Base-by-base conservation (phyloP, 2,888 invertebrate species). In the Trachelus troglodyta region DNA sequence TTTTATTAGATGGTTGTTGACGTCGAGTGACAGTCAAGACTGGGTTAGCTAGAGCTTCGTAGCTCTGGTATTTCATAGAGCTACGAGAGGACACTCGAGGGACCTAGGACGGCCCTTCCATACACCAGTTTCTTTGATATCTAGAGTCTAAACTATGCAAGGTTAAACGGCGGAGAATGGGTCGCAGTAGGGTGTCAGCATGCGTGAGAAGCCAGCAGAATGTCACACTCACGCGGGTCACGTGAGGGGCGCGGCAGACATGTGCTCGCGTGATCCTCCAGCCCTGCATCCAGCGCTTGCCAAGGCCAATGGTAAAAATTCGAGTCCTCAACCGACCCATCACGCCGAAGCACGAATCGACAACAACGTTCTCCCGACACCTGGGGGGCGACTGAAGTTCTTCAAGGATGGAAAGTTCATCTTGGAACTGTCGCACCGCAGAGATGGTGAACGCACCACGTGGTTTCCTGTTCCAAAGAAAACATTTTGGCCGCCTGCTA, bases 401-500 rank as follows among this genome's bases (percentile, higher is more conserved):
- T 96, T 95, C 91, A 96, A 96, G 94, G 97, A 97, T 95, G 97
- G 97, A 82, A 97, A 97, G 92, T 96, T 97, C 92, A 97, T 97
- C 88, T 92, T 97, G 93, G 97, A 97, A 92, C 90, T 97, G 93
- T 95, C 95, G 80, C 94, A 96, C 86, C 94, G 95, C 69, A 94
- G 95, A 85, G 96, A 95, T 88, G 96, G 97, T 81, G 97, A 96
- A 91, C 94, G 96, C 87, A 94, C 95, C 77, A 96, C 96, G 76
- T 97, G 97, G 97, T 96, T 97, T 88, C 97, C 97, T 82, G 97
- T 97, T 86, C 96, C 96, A 82, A 95, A 96, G 88, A 97, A 97
- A 93, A 96, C 96, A 79, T 97, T 96, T 92, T 97, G 97, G 95
- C 96, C 96, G 85, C 95, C 95, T 79, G 95, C 96, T 86, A 95